phyloP scores from a whole-genome alignment of 2,797 vertebrate genomes.

The Craterocephalus amniculus region DNA sequence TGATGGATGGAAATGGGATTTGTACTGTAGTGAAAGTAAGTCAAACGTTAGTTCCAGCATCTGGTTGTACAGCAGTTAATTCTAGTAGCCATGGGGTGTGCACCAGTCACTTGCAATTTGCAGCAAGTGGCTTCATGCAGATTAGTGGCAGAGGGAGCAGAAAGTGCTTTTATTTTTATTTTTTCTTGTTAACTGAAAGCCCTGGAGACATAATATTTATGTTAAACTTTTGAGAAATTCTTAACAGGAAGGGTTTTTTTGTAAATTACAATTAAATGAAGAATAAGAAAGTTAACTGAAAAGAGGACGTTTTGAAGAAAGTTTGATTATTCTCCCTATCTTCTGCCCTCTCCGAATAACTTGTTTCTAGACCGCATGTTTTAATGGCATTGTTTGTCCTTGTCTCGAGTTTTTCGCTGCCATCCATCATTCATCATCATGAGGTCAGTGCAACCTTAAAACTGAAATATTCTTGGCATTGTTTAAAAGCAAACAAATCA shows the following conservation, averaged over 20 bases:
- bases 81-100: conserved; percentile 48
- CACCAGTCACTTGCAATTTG: conserved; percentile 43
- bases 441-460: conserved; percentile 57
- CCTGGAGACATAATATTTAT: conserved; percentile 1
- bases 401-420: conserved; percentile 49
- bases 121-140: conserved; percentile 46
- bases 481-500: conserved; percentile 21
- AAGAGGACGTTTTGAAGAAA: not conserved
- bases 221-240: not conserved
- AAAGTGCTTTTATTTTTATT: not conserved
- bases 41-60: not conserved
- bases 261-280: not conserved
- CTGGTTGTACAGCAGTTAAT: conserved; percentile 44
- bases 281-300: not conserved
- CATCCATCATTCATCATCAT: conserved; percentile 65
- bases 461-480: conserved; percentile 58
- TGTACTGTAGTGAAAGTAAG: not conserved
- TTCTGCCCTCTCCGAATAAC: not conserved
- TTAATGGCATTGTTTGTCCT: conserved; percentile 10
- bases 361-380: not conserved
- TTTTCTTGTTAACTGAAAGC: not conserved
- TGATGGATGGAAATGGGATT: conserved; percentile 12
- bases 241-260: no score
- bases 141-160: not conserved
- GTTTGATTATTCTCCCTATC: not conserved